A percentile compares a stretch with the other conserved stretches of the same genome.
Evolutionary conservation across 2,888 invertebrate genomes (phyloP).

Genomic region (Lamellibrachia columna): DNA sequence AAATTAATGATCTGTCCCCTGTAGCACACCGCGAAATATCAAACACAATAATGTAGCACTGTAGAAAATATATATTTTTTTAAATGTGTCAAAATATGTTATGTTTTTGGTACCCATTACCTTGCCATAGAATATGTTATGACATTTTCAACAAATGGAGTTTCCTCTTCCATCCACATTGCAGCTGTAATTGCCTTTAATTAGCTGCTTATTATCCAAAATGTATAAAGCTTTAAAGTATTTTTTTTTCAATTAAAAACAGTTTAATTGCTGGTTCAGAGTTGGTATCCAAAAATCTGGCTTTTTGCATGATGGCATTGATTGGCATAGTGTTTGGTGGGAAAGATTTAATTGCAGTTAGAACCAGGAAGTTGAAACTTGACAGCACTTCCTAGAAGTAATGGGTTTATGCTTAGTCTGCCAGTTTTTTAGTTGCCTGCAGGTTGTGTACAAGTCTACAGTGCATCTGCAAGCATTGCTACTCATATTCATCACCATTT

Average conservation of each 20-base stretch:
- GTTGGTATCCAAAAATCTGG: neutral
- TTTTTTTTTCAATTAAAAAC: neutral
- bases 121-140: neutral
- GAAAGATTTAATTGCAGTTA: neutral
- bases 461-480: neutral
- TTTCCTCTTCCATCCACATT: neutral
- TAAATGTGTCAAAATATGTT: neutral
- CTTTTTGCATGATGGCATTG: neutral
- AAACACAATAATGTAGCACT: neutral
- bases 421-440: neutral
- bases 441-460: neutral
- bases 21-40: neutral
- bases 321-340: neutral
- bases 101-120: neutral
- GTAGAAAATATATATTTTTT: neutral
- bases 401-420: neutral
- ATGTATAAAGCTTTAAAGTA: neutral
- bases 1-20: too few relatives aligned
- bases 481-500: neutral
- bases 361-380: conserved; percentile 1
- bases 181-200: neutral
- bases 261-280: neutral
- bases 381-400: neutral
- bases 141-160: neutral
- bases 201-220: neutral